These are phyloP conservation scores for fruit fly (Drosophila melanogaster) DNA, from an alignment of 1,140 invertebrate genomes.

Conservation along the genomic window DNA sequence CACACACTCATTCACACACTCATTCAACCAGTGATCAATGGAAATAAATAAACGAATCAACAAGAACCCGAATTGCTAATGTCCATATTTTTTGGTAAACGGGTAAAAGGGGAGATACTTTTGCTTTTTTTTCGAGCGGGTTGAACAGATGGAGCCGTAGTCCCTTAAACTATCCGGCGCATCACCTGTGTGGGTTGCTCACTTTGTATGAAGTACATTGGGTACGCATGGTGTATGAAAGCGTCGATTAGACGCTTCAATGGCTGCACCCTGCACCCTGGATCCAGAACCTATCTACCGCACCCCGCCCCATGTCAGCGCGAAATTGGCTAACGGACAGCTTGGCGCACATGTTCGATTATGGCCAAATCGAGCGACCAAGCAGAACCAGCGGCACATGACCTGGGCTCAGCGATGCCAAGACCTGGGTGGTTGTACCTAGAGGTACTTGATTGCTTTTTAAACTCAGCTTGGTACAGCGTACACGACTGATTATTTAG, in stretches of 20 bases:
- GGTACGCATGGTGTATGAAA: conserved; percentile 39
- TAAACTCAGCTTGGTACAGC: background rate
- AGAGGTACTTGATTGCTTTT: background rate
- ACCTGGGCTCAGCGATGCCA: conserved; percentile 16
- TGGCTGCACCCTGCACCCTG: conserved; percentile 31
- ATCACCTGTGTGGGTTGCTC: conserved; percentile 50
- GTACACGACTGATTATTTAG: no score
- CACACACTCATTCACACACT: conserved; percentile 6
- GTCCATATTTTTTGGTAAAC: background rate
- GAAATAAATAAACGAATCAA: conserved; percentile 17
- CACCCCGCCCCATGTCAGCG: conserved; percentile 33
- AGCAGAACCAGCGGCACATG: conserved; percentile 66
- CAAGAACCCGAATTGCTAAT: conserved; percentile 9
- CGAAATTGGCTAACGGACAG: conserved; percentile 46
- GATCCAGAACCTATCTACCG: conserved; percentile 9
- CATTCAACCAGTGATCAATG: conserved; percentile 16
- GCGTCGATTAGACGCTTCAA: conserved; percentile 68
- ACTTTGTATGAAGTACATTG: conserved; percentile 1
- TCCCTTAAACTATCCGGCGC: conserved; percentile 4
- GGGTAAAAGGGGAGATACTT: background rate
- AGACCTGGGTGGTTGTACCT: conserved; percentile 3
- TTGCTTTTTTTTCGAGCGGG: background rate
- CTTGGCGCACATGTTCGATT: conserved; percentile 73
- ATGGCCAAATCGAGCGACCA: conserved; percentile 69
- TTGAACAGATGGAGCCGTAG: conserved; percentile 7